Evolutionary conservation across 2,888 invertebrate species (phyloP), one percentile per base, ranked within the genome.

Genomic region (Marronus borbonicus): DNA sequence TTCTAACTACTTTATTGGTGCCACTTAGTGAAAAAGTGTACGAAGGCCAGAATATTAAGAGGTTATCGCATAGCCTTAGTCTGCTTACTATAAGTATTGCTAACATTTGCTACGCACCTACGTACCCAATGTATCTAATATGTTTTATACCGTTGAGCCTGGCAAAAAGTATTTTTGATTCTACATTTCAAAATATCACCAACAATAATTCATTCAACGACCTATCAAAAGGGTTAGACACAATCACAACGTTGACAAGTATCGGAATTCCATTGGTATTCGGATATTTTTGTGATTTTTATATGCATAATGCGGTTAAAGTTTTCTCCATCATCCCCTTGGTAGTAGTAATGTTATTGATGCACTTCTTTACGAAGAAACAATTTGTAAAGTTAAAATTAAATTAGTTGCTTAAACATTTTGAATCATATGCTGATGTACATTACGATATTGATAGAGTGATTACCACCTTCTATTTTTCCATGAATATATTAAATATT

Each of bases 211-310:
- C 50, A 2, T 65, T 66, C 28, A 20, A 36, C 14, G 44, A 76
- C 52, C 8, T 65, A 31, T 74, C 72, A 0, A 24, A 12, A 14
- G 65, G 24, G 49, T 76, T 76, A 58, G 68, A 76, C 28, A 58
- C 58, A 14, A 24, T 76, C 68, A 58, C 66, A n/a, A 60, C 68
- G 4, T 44, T 68, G 12, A 68, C 58, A 39, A 68, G 68, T 64
- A 70, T 78, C n/a, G 20, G 65, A 24, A 68, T 75, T 14, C 75
- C 75, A 4, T 17, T 64, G 28, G 20, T 68, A 58, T 78, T 78
- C 31, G 78, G 78, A 44, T 74, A 75, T 75, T 62, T 55, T n/a
- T 78, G 78, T 60, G 78, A 78, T 78, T 28, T 66, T 64, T 78
- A 78, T 31, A 64, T 24, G n/a, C 68, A 75, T 7, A 68, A 75